These are phyloP conservation scores for Dreissena polymorpha DNA, from an alignment of 1,140 invertebrate species.

Conservation along the genomic window DNA sequence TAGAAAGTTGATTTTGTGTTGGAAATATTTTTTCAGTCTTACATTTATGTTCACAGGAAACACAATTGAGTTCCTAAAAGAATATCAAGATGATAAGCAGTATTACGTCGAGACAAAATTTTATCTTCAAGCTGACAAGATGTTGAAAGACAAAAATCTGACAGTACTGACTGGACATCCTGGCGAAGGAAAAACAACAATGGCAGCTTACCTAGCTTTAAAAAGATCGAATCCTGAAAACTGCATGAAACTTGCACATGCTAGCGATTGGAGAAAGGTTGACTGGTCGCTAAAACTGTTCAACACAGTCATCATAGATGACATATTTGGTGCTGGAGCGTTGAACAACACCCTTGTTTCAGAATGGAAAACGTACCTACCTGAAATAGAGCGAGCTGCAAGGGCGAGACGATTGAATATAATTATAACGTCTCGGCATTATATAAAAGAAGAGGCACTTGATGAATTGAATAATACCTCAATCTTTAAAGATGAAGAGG, in stretches of 20 bases:
- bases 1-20: too few relatives aligned
- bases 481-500: constrained; percentile 11
- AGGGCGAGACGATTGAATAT: constrained; percentile 4
- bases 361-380: background rate
- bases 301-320: constrained; percentile 31
- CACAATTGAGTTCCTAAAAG: background rate
- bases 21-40: too few relatives aligned
- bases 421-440: constrained; percentile 34
- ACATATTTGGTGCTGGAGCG: constrained; percentile 30
- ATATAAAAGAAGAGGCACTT: constrained; percentile 9
- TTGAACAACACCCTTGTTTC: background rate
- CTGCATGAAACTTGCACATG: background rate
- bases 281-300: background rate
- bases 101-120: constrained; percentile 1
- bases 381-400: constrained; percentile 3
- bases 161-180: constrained; percentile 16
- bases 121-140: background rate
- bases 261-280: constrained; percentile 9
- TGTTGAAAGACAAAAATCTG: background rate
- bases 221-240: background rate
- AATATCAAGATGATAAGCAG: background rate
- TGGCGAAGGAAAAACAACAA: constrained; percentile 33
- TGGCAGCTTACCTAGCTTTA: constrained; percentile 9
- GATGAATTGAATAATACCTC: background rate
- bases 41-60: background rate